Evolutionary conservation across 2,888 invertebrate genomes (phyloP), one percentile per base, ranked within the genome.

Genomic region (Sturmia bella): DNA sequence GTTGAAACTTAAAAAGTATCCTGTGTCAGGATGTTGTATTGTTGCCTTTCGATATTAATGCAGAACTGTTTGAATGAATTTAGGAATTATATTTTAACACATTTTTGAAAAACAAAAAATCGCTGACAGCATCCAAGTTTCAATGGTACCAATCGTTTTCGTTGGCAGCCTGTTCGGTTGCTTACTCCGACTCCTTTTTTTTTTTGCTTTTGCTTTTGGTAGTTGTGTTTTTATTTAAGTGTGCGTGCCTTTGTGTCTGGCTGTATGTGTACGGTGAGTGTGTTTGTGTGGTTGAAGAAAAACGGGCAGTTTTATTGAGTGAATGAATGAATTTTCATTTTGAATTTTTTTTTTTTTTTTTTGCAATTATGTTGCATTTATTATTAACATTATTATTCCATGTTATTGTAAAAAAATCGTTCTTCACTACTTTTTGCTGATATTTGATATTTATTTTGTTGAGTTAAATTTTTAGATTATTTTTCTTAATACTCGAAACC

Each of bases 221-320:
- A 19, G 24, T 59, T 64, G 69, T 52, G 48, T 50, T 57, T 17
- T 39, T 37, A 32, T 15, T 17, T 43, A n/a, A 27, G 52, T 70
- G 80, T 76, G 80, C 66, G 75, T 76, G 57, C 15, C 24, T 69
- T 56, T 76, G 39, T 56, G n/a, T 43, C 11, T 74, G 57, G 17
- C 21, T 69, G 50, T 76, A 21, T 56, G 12, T 43, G 13, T 74
- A 15, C 56, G 52, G 15, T 68, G 7, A 68, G 13, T 68, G 7
- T 52, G 21, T 27, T 4, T 61, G 41, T 24, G 9, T 61, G 43
- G 61, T 61, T 50, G 39, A 37, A 69, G 6, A 57, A 76, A 75
- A 63, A 52, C 72, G 78, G 77, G 78, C 78, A 79, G 72, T 75
- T 75, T 75, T 52, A 70, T 76, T 68, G 45, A 57, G 54, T 69